phyloP scores from a whole-genome alignment of 2,797 vertebrate species.

The Enteromius mattozi region DNA sequence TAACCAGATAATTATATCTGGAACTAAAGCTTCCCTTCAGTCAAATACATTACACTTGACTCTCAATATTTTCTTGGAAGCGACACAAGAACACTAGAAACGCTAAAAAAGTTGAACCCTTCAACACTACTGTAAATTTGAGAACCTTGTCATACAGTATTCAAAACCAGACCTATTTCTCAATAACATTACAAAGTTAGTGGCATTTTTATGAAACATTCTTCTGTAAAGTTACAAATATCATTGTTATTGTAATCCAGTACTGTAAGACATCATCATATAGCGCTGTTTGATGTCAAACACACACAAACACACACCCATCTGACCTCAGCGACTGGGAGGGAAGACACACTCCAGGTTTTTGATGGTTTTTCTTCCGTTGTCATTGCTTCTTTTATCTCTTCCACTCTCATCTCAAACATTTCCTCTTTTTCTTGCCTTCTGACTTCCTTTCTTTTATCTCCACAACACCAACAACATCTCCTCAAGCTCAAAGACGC shows the following conservation, averaged over 20 bases:
- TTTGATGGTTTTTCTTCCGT: constrained; percentile 56
- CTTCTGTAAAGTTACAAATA: background rate
- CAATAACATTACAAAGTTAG: background rate
- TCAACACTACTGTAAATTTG: background rate
- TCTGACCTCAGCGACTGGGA: constrained; percentile 68
- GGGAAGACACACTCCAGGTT: constrained; percentile 67
- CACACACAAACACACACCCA: constrained; percentile 36
- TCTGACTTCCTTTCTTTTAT: constrained; percentile 58
- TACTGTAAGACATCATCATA: background rate
- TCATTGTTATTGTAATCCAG: constrained; percentile 5
- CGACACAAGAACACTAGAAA: background rate
- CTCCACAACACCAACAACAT: constrained; percentile 74
- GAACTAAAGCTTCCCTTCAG: background rate
- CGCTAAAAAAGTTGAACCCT: background rate
- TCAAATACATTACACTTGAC: background rate
- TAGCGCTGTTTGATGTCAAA: background rate
- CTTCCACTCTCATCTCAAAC: constrained; percentile 35
- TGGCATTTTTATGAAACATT: background rate
- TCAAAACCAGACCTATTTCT: background rate
- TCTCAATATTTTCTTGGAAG: background rate
- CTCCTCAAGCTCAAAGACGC: constrained; percentile 64
- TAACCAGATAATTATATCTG: background rate
- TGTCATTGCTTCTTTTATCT: constrained; percentile 54
- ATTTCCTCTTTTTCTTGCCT: constrained; percentile 40
- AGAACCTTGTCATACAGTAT: background rate